These are phyloP conservation scores for Lepus americanus DNA, from an alignment of 2,113 vertebrate genomes.

Conservation along the genomic window DNA sequence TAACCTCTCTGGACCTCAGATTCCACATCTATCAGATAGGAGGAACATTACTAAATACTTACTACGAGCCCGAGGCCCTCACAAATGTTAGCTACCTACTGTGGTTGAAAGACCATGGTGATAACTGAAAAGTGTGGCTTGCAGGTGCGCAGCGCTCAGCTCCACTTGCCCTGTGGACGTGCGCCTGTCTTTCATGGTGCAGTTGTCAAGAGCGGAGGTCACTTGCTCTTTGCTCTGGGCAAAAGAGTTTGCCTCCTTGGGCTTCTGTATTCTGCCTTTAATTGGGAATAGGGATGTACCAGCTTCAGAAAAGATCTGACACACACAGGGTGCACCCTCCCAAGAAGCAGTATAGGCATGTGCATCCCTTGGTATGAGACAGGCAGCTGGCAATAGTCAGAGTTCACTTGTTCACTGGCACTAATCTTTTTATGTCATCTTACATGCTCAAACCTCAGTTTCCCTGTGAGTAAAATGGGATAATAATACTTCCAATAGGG, in stretches of 20 bases:
- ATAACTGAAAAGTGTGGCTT: neutral
- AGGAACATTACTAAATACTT: too few species aligned
- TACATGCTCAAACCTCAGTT: neutral
- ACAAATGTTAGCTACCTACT: rapidly evolving
- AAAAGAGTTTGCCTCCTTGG: neutral
- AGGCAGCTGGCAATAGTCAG: neutral
- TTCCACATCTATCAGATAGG: neutral
- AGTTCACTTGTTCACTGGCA: neutral
- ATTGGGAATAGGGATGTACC: neutral
- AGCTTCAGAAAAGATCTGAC: neutral
- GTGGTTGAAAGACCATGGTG: rapidly evolving
- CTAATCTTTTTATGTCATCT: neutral
- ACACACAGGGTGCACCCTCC: neutral
- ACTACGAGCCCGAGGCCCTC: neutral
- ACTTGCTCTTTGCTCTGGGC: neutral
- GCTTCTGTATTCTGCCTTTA: neutral
- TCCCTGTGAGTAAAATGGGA: neutral
- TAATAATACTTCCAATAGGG: neutral
- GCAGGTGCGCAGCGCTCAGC: rapidly evolving
- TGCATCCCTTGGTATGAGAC: neutral
- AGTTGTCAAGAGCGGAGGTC: rapidly evolving
- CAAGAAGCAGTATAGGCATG: neutral
- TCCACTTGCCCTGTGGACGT: rapidly evolving
- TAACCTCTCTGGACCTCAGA: neutral
- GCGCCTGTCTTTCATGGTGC: rapidly evolving